Conservation (phyloP, 2,888 invertebrate genomes). For the Polymixis flavicincta region DNA sequence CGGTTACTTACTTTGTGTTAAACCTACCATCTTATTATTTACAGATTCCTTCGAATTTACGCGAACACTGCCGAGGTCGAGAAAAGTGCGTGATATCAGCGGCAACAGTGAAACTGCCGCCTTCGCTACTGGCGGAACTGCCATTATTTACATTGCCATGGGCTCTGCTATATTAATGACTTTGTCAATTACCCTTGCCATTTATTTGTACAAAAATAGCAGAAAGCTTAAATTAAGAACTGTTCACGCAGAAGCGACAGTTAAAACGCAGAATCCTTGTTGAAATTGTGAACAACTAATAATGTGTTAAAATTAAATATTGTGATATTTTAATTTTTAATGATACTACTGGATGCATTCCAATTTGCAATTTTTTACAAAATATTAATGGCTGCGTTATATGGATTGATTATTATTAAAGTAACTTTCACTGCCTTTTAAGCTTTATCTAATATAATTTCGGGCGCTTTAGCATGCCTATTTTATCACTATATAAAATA, state of each 20-base stretch:
- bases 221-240: constrained; percentile 68
- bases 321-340: constrained; percentile 79
- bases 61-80: constrained; percentile 80
- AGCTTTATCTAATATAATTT: constrained; percentile 76
- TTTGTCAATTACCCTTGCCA: constrained; percentile 74
- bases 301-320: constrained; percentile 69
- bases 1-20: not conserved
- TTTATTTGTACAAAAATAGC: constrained; percentile 74
- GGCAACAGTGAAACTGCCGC: constrained; percentile 61
- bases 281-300: constrained; percentile 66
- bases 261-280: constrained; percentile 59
- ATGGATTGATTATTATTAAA: constrained; percentile 62
- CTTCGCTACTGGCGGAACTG: constrained; percentile 66
- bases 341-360: constrained; percentile 57
- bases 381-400: constrained; percentile 70
- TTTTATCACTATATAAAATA: constrained; percentile 85
- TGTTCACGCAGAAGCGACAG: constrained; percentile 17
- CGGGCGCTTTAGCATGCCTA: constrained; percentile 80
- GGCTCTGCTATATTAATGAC: constrained; percentile 76
- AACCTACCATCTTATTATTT: constrained; percentile 57
- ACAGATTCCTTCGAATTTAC: constrained; percentile 85
- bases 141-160: constrained; percentile 74
- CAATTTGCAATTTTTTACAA: constrained; percentile 64
- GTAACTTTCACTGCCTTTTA: constrained; percentile 80
- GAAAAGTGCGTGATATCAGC: constrained; percentile 81